phyloP scores from a whole-genome alignment of 2,888 invertebrate species.

The Pachycephus smyrnensis region DNA sequence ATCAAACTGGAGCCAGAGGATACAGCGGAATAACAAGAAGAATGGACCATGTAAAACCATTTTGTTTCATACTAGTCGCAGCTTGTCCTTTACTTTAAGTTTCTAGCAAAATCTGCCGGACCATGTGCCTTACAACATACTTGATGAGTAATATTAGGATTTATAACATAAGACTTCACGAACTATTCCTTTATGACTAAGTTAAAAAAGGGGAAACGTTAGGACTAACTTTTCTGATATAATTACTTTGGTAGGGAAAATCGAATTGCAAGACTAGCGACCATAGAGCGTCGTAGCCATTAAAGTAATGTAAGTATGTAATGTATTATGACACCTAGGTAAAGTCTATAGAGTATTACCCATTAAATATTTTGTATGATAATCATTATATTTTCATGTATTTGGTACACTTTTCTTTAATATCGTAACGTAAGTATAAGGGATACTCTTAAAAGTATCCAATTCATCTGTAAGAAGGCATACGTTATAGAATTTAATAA shows the following conservation, averaged over 20 bases:
- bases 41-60: neutral
- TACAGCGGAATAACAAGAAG: slow-evolving; percentile 32
- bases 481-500: neutral
- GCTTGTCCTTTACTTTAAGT: slow-evolving; percentile 8
- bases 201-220: neutral
- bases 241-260: neutral
- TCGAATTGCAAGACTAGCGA: neutral
- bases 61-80: slow-evolving; percentile 4
- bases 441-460: too few relatives aligned
- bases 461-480: neutral
- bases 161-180: neutral
- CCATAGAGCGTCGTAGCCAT: neutral
- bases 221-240: neutral
- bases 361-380: slow-evolving; percentile 4
- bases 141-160: neutral
- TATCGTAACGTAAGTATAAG: neutral
- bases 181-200: neutral
- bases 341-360: neutral
- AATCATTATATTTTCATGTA: neutral
- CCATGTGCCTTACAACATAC: slow-evolving; percentile 5
- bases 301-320: neutral
- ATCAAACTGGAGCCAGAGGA: slow-evolving; percentile 54
- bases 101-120: neutral
- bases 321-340: neutral
- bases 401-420: neutral